These are phyloP conservation scores for Mamestra configurata DNA, from an alignment of 1,140 invertebrate species.

Conservation along the genomic window DNA sequence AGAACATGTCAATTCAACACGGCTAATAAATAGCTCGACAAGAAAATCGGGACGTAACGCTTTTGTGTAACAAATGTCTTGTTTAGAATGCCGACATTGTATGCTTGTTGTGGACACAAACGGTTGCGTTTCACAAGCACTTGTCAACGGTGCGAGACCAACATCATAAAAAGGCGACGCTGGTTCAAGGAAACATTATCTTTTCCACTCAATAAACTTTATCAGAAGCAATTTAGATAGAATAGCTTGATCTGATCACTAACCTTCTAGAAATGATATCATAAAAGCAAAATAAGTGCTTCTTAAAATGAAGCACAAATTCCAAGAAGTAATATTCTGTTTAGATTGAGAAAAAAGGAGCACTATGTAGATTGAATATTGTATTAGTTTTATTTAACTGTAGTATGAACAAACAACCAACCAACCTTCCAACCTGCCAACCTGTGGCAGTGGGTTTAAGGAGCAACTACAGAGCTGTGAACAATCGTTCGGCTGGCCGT, in stretches of 20 bases:
- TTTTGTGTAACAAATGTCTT: neutral
- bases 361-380: neutral
- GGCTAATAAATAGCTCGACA: too few relatives aligned
- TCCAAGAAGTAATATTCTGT: neutral
- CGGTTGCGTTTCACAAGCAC: neutral
- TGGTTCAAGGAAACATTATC: neutral
- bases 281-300: neutral
- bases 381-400: neutral
- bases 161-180: neutral
- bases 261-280: neutral
- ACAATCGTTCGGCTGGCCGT: neutral
- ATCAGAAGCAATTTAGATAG: neutral
- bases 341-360: neutral
- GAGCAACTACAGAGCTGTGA: neutral
- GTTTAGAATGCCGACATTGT: neutral
- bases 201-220: slow-evolving; percentile 25
- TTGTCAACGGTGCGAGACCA: neutral
- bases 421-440: neutral
- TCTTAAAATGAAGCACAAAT: neutral
- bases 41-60: neutral
- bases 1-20: too few relatives aligned
- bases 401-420: too few relatives aligned
- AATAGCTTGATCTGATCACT: neutral
- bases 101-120: neutral
- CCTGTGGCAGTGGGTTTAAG: neutral